A percentile compares a stretch with the other conserved stretches of the same genome.
Evolutionary conservation across 2,888 invertebrate genomes (phyloP).

Genomic region (Choristoneura rosaceana): DNA sequence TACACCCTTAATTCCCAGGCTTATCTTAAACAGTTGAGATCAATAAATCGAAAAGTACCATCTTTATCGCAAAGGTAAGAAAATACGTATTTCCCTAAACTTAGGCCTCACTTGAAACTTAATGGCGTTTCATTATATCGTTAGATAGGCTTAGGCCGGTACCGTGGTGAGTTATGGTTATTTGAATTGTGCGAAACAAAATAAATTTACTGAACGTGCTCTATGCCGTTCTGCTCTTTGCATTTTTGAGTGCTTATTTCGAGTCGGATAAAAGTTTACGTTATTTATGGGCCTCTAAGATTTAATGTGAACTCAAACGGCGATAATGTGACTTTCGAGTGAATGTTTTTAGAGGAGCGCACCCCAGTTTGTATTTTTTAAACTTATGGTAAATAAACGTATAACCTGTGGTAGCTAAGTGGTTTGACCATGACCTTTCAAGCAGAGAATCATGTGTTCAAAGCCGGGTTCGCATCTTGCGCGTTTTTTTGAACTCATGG

Average conservation of each 20-base stretch:
- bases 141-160: conserved; percentile 82
- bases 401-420: background rate
- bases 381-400: conserved; percentile 39
- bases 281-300: conserved; percentile 83
- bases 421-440: too few relatives aligned
- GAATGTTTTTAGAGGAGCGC: conserved; percentile 63
- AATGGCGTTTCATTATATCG: conserved; percentile 84
- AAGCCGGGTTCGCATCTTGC: too few relatives aligned
- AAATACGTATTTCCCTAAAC: conserved; percentile 71
- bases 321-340: conserved; percentile 75
- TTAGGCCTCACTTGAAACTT: conserved; percentile 78
- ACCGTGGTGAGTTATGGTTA: conserved; percentile 83
- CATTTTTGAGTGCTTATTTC: conserved; percentile 86
- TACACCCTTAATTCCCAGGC: conserved; percentile 51
- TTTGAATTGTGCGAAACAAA: conserved; percentile 86
- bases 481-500: too few relatives aligned
- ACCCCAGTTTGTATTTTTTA: conserved; percentile 27
- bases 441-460: too few relatives aligned
- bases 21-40: conserved; percentile 61
- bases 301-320: conserved; percentile 85
- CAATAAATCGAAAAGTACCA: conserved; percentile 81
- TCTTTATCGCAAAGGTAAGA: conserved; percentile 78
- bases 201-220: conserved; percentile 85
- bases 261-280: conserved; percentile 83
- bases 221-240: conserved; percentile 84